Evolutionary conservation across 2,113 vertebrate species (phyloP), one percentile per base, ranked within the genome.

Genomic region (Trinectes maculatus): DNA sequence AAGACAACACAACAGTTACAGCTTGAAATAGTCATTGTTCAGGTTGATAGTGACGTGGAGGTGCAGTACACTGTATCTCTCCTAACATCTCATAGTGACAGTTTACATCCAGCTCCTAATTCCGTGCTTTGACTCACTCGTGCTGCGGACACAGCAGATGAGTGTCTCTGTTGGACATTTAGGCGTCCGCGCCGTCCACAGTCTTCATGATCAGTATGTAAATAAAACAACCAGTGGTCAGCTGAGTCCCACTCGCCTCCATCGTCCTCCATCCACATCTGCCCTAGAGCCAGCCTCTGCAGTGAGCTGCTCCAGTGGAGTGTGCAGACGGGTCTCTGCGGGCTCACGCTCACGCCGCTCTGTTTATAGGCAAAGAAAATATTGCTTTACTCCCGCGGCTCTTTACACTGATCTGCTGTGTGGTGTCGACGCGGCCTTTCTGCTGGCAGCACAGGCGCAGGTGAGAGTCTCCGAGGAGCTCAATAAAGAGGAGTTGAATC

Each of bases 401-500:
- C 59, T 74, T 42, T 29, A 60, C 69, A 33, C 57, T 43, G 25
- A 46, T 24, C 19, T 39, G 69, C 78, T 78, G 53, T 83, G 83
- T 82, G 79, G 74, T 79, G 74, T 18, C 76, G 73, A 76, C 28
- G 25, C 77, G 65, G 51, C 25, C 71, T 65, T 37, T 55, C 43
- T 56, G 39, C 51, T 79, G 57, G 44, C 74, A 25, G 65, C 47
- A 28, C 58, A 81, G 62, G 77, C 18, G 56, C 67, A 69, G 82
- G 72, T 65, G 79, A 70, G 60, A 54, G 64, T 89, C 84, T 78
- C 85, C 6, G 42, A 63, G 87, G 87, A 76, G 57, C 78, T 63
- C 34, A 70, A 69, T 57, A 53, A 77, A 86, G 74, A 77, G 48
- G 37, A 54, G 74, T 29, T 75, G 83, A 85, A 87, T 85, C 47